Base-by-base conservation (phyloP, 2,888 invertebrate species). In the Pheosia gnoma region DNA sequence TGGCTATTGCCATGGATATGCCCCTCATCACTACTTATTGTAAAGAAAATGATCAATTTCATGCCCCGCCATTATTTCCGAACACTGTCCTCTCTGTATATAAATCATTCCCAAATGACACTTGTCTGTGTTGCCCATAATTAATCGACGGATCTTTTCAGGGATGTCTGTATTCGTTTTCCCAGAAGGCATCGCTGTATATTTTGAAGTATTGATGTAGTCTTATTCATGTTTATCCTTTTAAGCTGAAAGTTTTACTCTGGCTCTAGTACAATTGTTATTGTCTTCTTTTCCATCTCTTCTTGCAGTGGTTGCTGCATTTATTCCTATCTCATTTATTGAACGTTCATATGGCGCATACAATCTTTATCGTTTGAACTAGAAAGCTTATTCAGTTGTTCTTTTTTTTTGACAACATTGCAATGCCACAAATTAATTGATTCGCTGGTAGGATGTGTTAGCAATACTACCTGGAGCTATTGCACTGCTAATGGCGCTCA, bases 401-500 rank as follows among this genome's bases (percentile, higher is more conserved):
- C 0, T 9, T 11, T 47, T n/a, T 7, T 9, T 11, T 47, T 47
- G 47, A 11, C 11, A 47, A n/a, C 11, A n/a, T 5, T n/a, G 4
- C 4, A 5, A n/a, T n/a, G 47, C 9, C n/a, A n/a, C 4, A 47
- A 8, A n/a, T n/a, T 11, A 47, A 47, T 47, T 11, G n/a, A 47
- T 47, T 11, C 47, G 47, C 47, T 47, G n/a, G n/a, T 47, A n/a
- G 47, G 47, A 47, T 47, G n/a, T 47, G 11, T 9, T 7, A 45
- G 11, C n/a, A 47, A 47, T 60, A 59, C 65, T 4, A 65, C 71
- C 71, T 69, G 66, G 65, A 73, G 66, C 67, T 73, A 65, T 72
- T 65, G 65, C 67, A 67, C 64, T 62, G 60, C 65, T 69, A 79
- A 70, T 72, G 70, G 69, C 65, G 74, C 77, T 69, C 59, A 58